phyloP scores from a whole-genome alignment of 2,113 vertebrate species.

The Mus spicilegus region DNA sequence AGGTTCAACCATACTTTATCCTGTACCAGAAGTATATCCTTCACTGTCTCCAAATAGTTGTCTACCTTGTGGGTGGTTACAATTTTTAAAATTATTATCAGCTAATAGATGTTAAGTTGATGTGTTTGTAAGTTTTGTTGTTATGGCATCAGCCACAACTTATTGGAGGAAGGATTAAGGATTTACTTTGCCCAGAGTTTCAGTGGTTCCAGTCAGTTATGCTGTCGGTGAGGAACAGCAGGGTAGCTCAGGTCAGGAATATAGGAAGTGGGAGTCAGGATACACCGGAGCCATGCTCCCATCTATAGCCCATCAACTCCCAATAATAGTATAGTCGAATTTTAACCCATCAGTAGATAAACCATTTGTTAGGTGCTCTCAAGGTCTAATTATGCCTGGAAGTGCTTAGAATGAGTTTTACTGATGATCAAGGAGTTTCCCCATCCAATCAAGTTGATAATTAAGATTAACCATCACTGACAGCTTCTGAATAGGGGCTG shows the following conservation, averaged over 20 bases:
- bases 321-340: not conserved
- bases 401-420: not conserved
- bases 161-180: too few species aligned
- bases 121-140: not conserved
- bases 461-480: not conserved
- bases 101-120: not conserved
- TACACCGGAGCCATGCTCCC: not conserved
- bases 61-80: not conserved
- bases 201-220: not conserved
- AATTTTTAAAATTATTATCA: not conserved
- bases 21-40: not conserved
- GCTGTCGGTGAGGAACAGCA: not conserved
- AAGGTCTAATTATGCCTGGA: not conserved
- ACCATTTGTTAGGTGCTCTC: not conserved
- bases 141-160: too few species aligned
- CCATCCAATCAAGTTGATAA: not conserved
- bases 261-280: not conserved
- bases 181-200: not conserved
- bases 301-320: not conserved
- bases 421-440: not conserved
- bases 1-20: not conserved
- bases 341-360: not conserved
- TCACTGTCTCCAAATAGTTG: not conserved
- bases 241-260: not conserved
- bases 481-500: not conserved